Base-by-base conservation (phyloP, 35 echinoderm and acorn worm species). In the Strongylocentrotus purpuratus region DNA sequence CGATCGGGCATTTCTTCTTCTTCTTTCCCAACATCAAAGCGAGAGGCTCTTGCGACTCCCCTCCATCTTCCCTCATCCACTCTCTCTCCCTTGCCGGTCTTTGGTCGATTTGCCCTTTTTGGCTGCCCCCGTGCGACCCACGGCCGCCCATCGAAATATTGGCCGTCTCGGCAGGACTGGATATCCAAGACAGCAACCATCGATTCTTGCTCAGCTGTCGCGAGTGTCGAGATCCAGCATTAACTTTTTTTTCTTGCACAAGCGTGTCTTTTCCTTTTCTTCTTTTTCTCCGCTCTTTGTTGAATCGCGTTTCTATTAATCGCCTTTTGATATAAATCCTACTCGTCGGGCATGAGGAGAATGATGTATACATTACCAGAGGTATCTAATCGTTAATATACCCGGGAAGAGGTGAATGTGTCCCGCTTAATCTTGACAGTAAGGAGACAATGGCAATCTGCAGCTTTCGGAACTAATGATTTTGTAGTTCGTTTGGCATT, bases 321-420 rank as follows among this genome's bases (percentile, higher is more conserved):
- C 65, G 65, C 65, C 65, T 78, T 78, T 78, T 78, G 65, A 78
- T 78, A n/a, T 78, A n/a, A 78, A 78, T 78, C 65, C 25, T 78
- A 78, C 65, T 78, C 65, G 20, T n/a, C 50, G 10, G 10, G 70
- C 90, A 71, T 95, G 95, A 85, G 60, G 85, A 90, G 78, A 46
- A 41, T 45, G 48, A 85, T 17, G 46, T 87, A 93, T 50, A 92
- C 85, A 46, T 48, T 61, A 45, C 85, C 45, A 93, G 65, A 33
- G 65, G 31, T 71, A 86, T 33, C 22, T 85, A 91, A 85, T 91
- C 46, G 18, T 94, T 70, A 46, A 89, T 92, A 89, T 92, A 71
- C 25, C 31, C 58, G 95, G 52, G 22, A 60, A 95, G 61, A 95
- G 95, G 92, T 95, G 95, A 95, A 85, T 85, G 48, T 31, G 88